Conservation (phyloP, 2,113 vertebrate species). For the Atherinomorus stipes region DNA sequence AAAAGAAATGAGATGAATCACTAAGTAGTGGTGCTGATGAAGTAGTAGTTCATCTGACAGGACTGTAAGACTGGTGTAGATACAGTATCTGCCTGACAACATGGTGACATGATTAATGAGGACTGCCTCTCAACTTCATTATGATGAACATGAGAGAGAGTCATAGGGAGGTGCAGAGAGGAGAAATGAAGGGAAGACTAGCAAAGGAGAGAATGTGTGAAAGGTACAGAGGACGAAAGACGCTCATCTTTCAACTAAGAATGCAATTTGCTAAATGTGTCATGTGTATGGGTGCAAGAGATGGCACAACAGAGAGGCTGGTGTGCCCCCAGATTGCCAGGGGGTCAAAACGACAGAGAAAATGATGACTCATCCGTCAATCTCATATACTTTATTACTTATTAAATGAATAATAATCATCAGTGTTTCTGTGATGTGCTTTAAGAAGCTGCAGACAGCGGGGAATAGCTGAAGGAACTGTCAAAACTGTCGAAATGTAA, state of each 20-base stretch:
- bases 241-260: conserved; percentile 16
- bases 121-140: conserved; percentile 7
- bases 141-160: conserved; percentile 9
- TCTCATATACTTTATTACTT: not conserved
- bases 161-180: conserved; percentile 9
- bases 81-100: conserved; percentile 14
- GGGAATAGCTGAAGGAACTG: not conserved
- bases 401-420: not conserved
- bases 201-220: not conserved
- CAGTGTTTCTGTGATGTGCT: not conserved
- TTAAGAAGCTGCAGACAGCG: not conserved
- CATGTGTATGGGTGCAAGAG: not conserved
- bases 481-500: not conserved
- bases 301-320: not conserved
- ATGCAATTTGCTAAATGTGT: conserved; percentile 22
- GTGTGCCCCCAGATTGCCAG: conserved; percentile 11
- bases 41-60: conserved; percentile 4
- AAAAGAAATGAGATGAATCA: not conserved
- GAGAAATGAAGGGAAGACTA: not conserved
- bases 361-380: conserved; percentile 13
- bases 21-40: not conserved
- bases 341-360: conserved; percentile 2
- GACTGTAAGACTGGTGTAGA: not conserved
- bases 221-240: not conserved
- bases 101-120: conserved; percentile 31